Conservation (phyloP, 2,888 invertebrate genomes). For the Melinaea marsaeus region DNA sequence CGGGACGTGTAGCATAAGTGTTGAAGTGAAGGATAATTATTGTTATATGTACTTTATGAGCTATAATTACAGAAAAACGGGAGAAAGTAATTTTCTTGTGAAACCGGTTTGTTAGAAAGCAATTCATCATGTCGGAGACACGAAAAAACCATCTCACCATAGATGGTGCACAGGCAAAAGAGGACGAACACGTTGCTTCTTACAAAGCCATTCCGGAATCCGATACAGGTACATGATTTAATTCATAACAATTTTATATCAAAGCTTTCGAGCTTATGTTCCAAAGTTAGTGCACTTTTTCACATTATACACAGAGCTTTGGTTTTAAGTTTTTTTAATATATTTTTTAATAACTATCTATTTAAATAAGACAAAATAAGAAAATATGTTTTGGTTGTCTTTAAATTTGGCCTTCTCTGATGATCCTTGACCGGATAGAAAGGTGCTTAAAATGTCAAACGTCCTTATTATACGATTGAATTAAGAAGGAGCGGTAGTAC, state of each 20-base stretch:
- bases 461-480: constrained; percentile 8
- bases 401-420: constrained; percentile 21
- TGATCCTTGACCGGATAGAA: constrained; percentile 26
- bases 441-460: constrained; percentile 22
- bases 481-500: background rate
- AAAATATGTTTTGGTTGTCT: constrained; percentile 13
- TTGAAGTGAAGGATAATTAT: constrained; percentile 20
- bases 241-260: constrained; percentile 21
- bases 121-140: constrained; percentile 61
- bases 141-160: constrained; percentile 65
- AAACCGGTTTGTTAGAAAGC: constrained; percentile 27
- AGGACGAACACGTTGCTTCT: constrained; percentile 68
- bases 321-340: too few species aligned
- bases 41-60: constrained; percentile 10
- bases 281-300: background rate
- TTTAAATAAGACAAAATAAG: background rate
- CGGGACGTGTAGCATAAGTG: constrained; percentile 3
- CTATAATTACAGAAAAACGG: constrained; percentile 17
- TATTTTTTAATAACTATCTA: too few species aligned
- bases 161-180: constrained; percentile 71
- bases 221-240: constrained; percentile 68
- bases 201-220: constrained; percentile 79
- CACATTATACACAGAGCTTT: too few species aligned
- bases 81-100: constrained; percentile 18
- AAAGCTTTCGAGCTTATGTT: constrained; percentile 3